Evolutionary conservation across 2,888 invertebrate genomes (phyloP), one percentile per base, ranked within the genome.

Genomic region (Pogonocherus hispidulus): DNA sequence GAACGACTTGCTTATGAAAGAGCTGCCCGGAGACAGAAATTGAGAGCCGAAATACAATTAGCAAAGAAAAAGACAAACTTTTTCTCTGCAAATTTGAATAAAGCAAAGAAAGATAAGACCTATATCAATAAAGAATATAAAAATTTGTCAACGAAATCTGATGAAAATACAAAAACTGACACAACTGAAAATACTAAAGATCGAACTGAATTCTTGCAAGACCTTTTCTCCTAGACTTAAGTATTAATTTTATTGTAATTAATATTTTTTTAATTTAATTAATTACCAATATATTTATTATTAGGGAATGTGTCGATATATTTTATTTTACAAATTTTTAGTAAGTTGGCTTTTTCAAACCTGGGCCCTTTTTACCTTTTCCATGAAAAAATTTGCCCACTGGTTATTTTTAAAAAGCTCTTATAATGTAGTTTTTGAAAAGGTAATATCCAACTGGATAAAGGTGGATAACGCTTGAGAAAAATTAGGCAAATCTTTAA

Each of bases 1-100:
- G 99, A 99, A 86, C 89, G 97, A 76, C 87, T 99, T 75, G 94
- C 94, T 1, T 98, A 97, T 84, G 98, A 99, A 84, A 92, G 92
- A 83, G 96, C 96, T 18, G 94, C 95, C 0, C 92, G 93, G 78
- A 92, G 94, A 81, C 97, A 98, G 84, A 91, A 95, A 81, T 85
- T 97, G 71, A 87, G 93, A 74, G 91, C 93, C 0, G 98, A 98
- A 87, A 94, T 98, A 64, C 91, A 94, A 11, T 94, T 97, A 82
- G 98, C 96, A 0, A 97, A 97, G 84, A 92, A 94, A 84, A 96
- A 97, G 84, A 93, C 95, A 0, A 92, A 93, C 72, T 95, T 93
- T 87, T 94, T 96, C 86, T 93, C 94, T 69, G 89, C 90, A 64
- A 94, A 94, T 87, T 89, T 96, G 18, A 94, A 94, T 76, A 92